Evolutionary conservation across 2,888 invertebrate species (phyloP).

Genomic region (Ophonus ardosiacus): DNA sequence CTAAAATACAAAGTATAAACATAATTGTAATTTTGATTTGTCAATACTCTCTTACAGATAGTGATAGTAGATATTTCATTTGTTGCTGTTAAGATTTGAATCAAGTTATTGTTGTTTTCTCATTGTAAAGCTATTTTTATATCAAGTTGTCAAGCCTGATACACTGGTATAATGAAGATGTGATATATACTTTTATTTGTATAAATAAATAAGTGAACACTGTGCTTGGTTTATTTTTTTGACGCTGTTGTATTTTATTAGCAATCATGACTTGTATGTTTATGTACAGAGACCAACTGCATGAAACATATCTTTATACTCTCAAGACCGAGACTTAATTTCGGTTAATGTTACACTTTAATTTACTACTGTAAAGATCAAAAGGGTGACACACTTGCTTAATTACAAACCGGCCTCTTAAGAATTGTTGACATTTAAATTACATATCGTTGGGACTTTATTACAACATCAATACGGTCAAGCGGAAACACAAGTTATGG

Average conservation of each 20-base stretch:
- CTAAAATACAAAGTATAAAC: too few relatives aligned
- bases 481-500: not conserved
- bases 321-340: slow-evolving; percentile 21
- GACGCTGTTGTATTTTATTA: slow-evolving; percentile 8
- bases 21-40: too few relatives aligned
- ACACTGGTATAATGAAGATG: not conserved
- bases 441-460: not conserved
- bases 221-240: not conserved
- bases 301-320: slow-evolving; percentile 17
- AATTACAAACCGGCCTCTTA: slow-evolving; percentile 38
- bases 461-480: slow-evolving; percentile 17
- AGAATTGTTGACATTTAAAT: slow-evolving; percentile 50
- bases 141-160: not conserved
- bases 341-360: slow-evolving; percentile 43
- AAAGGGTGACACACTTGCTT: slow-evolving; percentile 40
- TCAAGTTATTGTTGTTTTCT: too few relatives aligned
- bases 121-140: not conserved
- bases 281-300: slow-evolving; percentile 3
- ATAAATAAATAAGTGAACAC: not conserved
- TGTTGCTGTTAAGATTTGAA: too few relatives aligned
- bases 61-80: too few relatives aligned
- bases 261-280: slow-evolving; percentile 40
- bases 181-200: not conserved
- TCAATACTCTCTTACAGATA: too few relatives aligned
- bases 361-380: slow-evolving; percentile 41